Evolutionary conservation across 2,113 vertebrate genomes (phyloP).

Genomic region (Poeciliopsis occidentalis): DNA sequence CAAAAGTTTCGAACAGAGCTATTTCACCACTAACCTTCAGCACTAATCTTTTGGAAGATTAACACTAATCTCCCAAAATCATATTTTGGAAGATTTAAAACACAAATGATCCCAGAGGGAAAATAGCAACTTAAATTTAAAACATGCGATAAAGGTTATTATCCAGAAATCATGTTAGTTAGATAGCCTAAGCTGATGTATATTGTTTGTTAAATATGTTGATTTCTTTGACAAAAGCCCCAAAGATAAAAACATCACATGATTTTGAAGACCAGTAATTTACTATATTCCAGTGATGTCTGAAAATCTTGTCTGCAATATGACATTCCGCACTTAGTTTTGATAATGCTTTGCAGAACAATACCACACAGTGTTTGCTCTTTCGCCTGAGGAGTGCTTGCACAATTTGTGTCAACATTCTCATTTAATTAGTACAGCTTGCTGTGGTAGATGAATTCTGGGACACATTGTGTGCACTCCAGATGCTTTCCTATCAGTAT

Average conservation of each 20-base stretch:
- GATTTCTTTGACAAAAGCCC: background rate
- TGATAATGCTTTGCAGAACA: background rate
- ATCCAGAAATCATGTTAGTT: background rate
- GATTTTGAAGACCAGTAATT: background rate
- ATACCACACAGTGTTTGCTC: background rate
- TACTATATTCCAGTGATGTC: background rate
- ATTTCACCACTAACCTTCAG: constrained; percentile 9
- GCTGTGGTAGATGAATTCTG: background rate
- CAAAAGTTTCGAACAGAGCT: background rate
- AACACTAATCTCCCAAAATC: too few relatives aligned
- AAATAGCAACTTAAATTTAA: background rate
- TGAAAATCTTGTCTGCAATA: background rate
- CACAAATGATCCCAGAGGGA: too few relatives aligned
- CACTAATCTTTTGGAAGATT: background rate
- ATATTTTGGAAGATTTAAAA: background rate
- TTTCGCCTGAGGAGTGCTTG: background rate
- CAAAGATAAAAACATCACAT: background rate
- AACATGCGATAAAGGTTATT: background rate
- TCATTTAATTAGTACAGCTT: constrained; percentile 5
- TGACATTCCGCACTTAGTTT: constrained; percentile 1
- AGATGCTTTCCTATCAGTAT: background rate
- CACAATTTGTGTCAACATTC: background rate
- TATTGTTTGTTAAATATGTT: background rate
- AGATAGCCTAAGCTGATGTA: background rate
- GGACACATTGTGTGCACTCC: background rate